Conservation (phyloP, 1,140 invertebrate species). For the Aporrectodea caliginosa region DNA sequence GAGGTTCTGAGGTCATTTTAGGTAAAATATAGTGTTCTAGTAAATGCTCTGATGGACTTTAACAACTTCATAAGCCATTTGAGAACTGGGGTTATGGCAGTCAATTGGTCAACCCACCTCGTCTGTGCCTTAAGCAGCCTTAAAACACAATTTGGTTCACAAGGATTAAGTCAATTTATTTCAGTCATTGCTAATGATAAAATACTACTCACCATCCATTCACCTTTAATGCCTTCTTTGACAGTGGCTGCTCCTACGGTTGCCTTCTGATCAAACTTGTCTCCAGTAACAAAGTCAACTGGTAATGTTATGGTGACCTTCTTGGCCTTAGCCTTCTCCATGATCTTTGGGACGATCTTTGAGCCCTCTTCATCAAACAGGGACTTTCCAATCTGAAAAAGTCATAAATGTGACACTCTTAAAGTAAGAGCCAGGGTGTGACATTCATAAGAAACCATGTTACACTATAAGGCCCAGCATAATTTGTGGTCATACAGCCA, state of each 20-base stretch:
- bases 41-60: not conserved
- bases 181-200: not conserved
- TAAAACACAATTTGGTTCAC: not conserved
- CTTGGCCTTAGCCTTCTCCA: constrained; percentile 88
- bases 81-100: not conserved
- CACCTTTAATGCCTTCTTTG: constrained; percentile 80
- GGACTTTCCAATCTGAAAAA: constrained; percentile 81
- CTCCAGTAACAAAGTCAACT: constrained; percentile 89
- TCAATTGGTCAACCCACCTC: not conserved
- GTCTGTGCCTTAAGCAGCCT: not conserved
- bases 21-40: not conserved
- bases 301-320: constrained; percentile 92
- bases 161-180: not conserved
- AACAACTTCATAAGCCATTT: not conserved
- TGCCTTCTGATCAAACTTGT: constrained; percentile 93
- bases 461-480: too few species aligned
- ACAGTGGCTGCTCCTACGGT: constrained; percentile 72
- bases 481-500: too few species aligned
- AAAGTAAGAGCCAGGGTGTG: too few species aligned
- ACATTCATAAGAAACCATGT: too few species aligned
- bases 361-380: constrained; percentile 91
- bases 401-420: too few species aligned
- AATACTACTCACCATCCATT: constrained; percentile 65
- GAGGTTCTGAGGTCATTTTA: too few species aligned
- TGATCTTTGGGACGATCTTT: constrained; percentile 83